These are phyloP conservation scores for Alectura lathami DNA, from an alignment of 2,113 vertebrate genomes.

Conservation along the genomic window DNA sequence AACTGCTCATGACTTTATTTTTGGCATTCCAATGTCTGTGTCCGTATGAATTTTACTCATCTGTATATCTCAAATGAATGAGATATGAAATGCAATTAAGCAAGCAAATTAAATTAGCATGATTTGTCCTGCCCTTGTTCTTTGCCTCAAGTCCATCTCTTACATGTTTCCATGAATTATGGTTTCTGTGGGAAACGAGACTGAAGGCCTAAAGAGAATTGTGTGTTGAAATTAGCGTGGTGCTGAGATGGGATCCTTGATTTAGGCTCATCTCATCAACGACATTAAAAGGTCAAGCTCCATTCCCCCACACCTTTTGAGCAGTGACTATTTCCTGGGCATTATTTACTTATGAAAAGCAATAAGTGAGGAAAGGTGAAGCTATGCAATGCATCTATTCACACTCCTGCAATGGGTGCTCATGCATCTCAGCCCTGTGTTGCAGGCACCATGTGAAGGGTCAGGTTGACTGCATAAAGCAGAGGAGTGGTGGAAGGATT, in stretches of 20 bases:
- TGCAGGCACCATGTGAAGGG: not conserved
- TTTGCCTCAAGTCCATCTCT: slow-evolving; percentile 38
- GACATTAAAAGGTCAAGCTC: not conserved
- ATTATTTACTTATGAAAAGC: not conserved
- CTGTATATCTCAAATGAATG: slow-evolving; percentile 58
- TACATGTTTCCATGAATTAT: slow-evolving; percentile 16
- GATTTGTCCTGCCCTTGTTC: slow-evolving; percentile 54
- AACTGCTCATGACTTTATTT: slow-evolving; percentile 60
- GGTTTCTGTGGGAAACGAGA: not conserved
- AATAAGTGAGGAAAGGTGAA: not conserved
- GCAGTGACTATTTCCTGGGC: not conserved
- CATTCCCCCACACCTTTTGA: not conserved
- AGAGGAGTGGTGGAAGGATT: not conserved
- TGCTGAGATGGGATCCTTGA: not conserved
- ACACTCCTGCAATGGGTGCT: not conserved
- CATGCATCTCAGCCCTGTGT: not conserved
- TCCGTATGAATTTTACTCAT: slow-evolving; percentile 41
- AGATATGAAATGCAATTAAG: slow-evolving; percentile 68
- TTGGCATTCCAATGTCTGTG: slow-evolving; percentile 61
- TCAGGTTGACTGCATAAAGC: not conserved
- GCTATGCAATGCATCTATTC: not conserved
- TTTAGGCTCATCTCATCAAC: not conserved
- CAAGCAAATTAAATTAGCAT: slow-evolving; percentile 68
- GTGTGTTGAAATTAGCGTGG: not conserved
- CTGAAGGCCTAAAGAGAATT: not conserved